Evolutionary conservation across 2,888 invertebrate genomes (phyloP).

Genomic region (Hypena proboscidalis): DNA sequence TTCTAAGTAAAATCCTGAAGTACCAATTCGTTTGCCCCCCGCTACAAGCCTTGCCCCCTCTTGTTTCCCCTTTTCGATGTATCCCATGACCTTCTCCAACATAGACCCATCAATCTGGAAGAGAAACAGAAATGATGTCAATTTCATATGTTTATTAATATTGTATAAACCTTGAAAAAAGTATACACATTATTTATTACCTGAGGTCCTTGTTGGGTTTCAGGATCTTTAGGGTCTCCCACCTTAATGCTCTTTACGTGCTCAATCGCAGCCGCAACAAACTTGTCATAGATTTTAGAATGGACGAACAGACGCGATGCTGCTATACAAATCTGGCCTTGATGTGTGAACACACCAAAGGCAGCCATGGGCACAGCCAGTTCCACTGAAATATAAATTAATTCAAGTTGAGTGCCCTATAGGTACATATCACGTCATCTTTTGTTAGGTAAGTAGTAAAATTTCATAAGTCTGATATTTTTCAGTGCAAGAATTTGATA

Average conservation of each 20-base stretch:
- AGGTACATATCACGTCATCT: neutral
- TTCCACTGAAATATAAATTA: conserved; percentile 57
- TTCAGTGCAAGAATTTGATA: too few relatives aligned
- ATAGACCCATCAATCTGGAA: conserved; percentile 88
- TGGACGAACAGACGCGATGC: conserved; percentile 67
- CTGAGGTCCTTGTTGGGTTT: conserved; percentile 59
- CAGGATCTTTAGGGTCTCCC: conserved; percentile 74
- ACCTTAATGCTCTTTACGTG: conserved; percentile 88
- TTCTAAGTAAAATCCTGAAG: conserved; percentile 90
- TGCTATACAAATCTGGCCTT: conserved; percentile 65
- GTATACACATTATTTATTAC: conserved; percentile 11
- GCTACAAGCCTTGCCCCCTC: conserved; percentile 92
- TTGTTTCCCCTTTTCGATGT: conserved; percentile 91
- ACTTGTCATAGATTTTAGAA: conserved; percentile 90
- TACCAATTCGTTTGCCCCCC: conserved; percentile 88
- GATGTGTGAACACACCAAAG: conserved; percentile 54
- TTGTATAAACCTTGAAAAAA: too few relatives aligned
- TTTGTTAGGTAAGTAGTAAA: too few relatives aligned
- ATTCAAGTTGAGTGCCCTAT: too few relatives aligned
- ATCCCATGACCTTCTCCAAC: conserved; percentile 89
- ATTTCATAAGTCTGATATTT: too few relatives aligned
- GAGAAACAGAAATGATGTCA: neutral
- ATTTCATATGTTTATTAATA: neutral
- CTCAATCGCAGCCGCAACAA: conserved; percentile 89
- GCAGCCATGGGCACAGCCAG: conserved; percentile 57